Conservation (phyloP, 2,113 vertebrate species). For the Gavialis gangeticus region DNA sequence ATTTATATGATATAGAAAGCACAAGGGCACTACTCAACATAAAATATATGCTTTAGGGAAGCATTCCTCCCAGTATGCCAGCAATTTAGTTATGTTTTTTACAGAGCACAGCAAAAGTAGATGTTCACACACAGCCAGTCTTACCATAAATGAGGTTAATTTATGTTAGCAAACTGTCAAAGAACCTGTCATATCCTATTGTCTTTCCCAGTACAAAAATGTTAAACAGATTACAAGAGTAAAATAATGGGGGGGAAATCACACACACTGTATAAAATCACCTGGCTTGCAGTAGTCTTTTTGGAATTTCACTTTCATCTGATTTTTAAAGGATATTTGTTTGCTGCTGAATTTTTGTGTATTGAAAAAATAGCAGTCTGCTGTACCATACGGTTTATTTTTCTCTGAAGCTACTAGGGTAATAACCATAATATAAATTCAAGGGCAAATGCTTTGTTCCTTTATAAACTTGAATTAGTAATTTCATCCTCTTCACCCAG, state of each 20-base stretch:
- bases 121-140: slow-evolving; percentile 48
- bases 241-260: slow-evolving; percentile 60
- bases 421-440: slow-evolving; percentile 6
- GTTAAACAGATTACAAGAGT: slow-evolving; percentile 38
- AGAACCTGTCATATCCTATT: slow-evolving; percentile 71
- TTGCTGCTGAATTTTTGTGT: slow-evolving; percentile 12
- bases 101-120: neutral
- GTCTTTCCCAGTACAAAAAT: slow-evolving; percentile 61
- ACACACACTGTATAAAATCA: slow-evolving; percentile 25
- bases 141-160: slow-evolving; percentile 72
- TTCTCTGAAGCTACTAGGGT: slow-evolving; percentile 4
- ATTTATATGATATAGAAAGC: neutral
- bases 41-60: neutral
- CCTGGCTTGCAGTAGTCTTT: neutral
- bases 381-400: neutral
- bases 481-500: slow-evolving; percentile 1
- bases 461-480: slow-evolving; percentile 48
- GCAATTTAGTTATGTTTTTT: neutral
- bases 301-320: neutral
- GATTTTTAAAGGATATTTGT: slow-evolving; percentile 35
- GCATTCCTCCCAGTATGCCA: neutral
- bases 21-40: neutral
- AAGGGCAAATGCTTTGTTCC: slow-evolving; percentile 35
- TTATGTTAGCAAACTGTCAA: slow-evolving; percentile 71
- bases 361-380: neutral